Percentiles rank a stretch among this genome's conserved stretches.
phyloP scores from a whole-genome alignment of 2,888 invertebrate genomes.

The Plutella xylostella region DNA sequence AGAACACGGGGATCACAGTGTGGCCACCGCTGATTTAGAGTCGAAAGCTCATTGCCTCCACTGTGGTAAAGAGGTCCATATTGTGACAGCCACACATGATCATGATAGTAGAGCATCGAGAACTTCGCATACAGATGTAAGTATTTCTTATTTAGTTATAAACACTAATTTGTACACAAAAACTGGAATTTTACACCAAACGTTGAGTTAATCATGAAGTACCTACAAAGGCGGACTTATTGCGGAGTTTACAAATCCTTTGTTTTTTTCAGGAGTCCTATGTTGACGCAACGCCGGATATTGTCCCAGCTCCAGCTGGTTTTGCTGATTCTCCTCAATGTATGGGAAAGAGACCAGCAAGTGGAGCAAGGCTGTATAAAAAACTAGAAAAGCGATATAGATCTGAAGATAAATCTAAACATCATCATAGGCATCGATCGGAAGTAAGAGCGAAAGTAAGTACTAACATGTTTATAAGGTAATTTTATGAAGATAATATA shows the following conservation, averaged over 20 bases:
- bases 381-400: constrained; percentile 82
- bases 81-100: constrained; percentile 62
- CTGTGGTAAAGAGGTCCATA: constrained; percentile 84
- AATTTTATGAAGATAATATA: background rate
- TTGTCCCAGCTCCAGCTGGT: constrained; percentile 89
- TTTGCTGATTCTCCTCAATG: constrained; percentile 86
- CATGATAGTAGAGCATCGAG: constrained; percentile 52
- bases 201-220: background rate
- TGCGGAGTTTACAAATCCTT: no score
- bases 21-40: constrained; percentile 65
- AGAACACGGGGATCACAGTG: constrained; percentile 74
- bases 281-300: constrained; percentile 72
- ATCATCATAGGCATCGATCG: constrained; percentile 74
- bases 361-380: constrained; percentile 75
- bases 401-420: constrained; percentile 80
- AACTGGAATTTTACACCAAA: background rate
- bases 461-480: background rate
- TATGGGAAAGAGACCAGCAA: constrained; percentile 42
- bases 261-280: constrained; percentile 49
- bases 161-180: background rate
- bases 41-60: constrained; percentile 80
- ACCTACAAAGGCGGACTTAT: background rate
- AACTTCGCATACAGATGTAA: constrained; percentile 60
- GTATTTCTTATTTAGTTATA: constrained; percentile 15
- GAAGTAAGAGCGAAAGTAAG: constrained; percentile 83